phyloP scores from a whole-genome alignment of 2,888 invertebrate species.

The Geophilus truncorum region DNA sequence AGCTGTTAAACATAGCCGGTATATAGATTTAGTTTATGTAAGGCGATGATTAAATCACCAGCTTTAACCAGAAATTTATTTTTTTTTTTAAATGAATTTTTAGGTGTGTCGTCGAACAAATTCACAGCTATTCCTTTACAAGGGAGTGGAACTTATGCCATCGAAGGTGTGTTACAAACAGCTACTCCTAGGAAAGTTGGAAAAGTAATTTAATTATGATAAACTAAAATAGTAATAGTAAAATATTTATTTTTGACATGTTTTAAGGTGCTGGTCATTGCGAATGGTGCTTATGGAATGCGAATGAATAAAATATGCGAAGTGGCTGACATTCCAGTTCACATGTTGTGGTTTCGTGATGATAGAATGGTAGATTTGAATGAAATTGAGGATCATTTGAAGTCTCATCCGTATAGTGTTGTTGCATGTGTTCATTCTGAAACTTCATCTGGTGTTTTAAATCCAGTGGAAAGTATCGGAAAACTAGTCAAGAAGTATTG shows the following conservation, averaged over 20 bases:
- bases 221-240: not conserved
- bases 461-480: slow-evolving; percentile 50
- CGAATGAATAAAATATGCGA: slow-evolving; percentile 50
- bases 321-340: slow-evolving; percentile 44
- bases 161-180: slow-evolving; percentile 51
- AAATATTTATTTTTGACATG: too few relatives aligned
- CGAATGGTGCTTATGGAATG: slow-evolving; percentile 52
- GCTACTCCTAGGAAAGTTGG: slow-evolving; percentile 45
- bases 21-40: slow-evolving; percentile 22
- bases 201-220: slow-evolving; percentile 43
- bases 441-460: slow-evolving; percentile 52
- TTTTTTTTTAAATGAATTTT: not conserved
- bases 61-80: not conserved
- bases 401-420: slow-evolving; percentile 45
- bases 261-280: slow-evolving; percentile 49
- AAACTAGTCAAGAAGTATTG: slow-evolving; percentile 44
- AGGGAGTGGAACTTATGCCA: slow-evolving; percentile 52
- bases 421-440: slow-evolving; percentile 52
- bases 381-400: slow-evolving; percentile 42
- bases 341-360: slow-evolving; percentile 47
- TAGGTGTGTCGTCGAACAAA: slow-evolving; percentile 42
- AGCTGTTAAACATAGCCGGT: slow-evolving; percentile 49
- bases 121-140: slow-evolving; percentile 50
- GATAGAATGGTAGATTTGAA: slow-evolving; percentile 44
- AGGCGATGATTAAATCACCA: not conserved